Percentiles rank a stretch among this genome's conserved stretches.
phyloP scores from a whole-genome alignment of 2,797 vertebrate species.

The Serranus cabrilla region DNA sequence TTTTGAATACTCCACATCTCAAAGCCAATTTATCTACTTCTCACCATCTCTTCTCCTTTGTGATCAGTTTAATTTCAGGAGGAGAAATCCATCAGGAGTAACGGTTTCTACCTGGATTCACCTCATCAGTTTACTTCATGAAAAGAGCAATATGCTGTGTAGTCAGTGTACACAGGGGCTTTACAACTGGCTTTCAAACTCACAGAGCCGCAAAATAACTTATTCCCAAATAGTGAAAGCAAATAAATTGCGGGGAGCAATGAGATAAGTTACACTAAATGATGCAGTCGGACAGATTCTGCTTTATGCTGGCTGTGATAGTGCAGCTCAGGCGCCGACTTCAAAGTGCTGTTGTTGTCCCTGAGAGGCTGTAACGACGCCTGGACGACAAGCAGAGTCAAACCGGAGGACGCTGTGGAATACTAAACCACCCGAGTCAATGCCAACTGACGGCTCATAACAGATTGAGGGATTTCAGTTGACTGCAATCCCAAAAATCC shows the following conservation, averaged over 20 bases:
- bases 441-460: constrained; percentile 36
- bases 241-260: constrained; percentile 4
- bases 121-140: constrained; percentile 19
- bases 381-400: constrained; percentile 25
- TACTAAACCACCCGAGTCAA: constrained; percentile 44
- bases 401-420: constrained; percentile 33
- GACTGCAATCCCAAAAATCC: constrained; percentile 37
- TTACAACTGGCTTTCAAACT: constrained; percentile 23
- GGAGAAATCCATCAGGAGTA: constrained; percentile 8
- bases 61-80: constrained; percentile 12
- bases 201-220: constrained; percentile 3
- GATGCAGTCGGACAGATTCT: constrained; percentile 11
- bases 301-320: constrained; percentile 25
- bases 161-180: background rate
- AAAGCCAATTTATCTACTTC: background rate
- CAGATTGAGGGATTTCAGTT: constrained; percentile 50
- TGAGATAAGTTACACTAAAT: constrained; percentile 18
- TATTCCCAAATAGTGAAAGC: constrained; percentile 9
- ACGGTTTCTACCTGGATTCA: constrained; percentile 34
- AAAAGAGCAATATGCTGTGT: constrained; percentile 16
- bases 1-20: background rate
- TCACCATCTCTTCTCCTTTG: constrained; percentile 1
- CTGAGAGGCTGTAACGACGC: constrained; percentile 41
- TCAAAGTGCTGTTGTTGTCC: constrained; percentile 35
- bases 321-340: constrained; percentile 12